Evolutionary conservation across 2,113 vertebrate species (phyloP), one percentile per base, ranked within the genome.

Genomic region (Phyllostomus hastatus): DNA sequence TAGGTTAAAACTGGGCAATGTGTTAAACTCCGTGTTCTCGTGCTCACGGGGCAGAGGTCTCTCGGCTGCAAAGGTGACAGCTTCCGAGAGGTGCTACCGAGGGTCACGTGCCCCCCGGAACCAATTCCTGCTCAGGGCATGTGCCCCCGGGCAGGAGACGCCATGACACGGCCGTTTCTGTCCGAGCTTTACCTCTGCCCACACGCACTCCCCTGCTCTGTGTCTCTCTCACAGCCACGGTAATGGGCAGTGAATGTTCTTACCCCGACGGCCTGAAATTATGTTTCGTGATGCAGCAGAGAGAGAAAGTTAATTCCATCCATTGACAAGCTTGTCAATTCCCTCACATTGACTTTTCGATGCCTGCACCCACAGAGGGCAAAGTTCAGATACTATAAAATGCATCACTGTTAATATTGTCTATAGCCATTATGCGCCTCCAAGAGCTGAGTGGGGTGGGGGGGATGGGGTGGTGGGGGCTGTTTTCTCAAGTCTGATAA

Each of bases 281-380:
- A 95, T 97, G 97, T 96, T 98, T 95, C 97, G 96, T 89, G 93
- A 98, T 94, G 94, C 90, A 93, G 94, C 90, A 97, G 97, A 91
- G 94, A 95, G 96, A 78, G 90, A 81, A 97, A 95, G 97, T 98
- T 97, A 96, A 97, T 98, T 98, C 96, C 92, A 69, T 48, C 98
- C 96, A 97, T 97, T 97, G 98, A 97, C 96, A 95, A 98, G 97
- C 97, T 87, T 97, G 97, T 98, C 98, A 93, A 85, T 98, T 97
- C 97, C 92, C 94, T 95, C 88, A 46, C 90, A 97, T 97, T 98
- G 98, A 97, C 97, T 98, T 98, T 97, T 94, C 76, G 76, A 90
- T 97, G 97, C 48, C 43, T 66, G 57, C 48, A 43, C 46, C 41
- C 88, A 12, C 82, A 83, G 91, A 94, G 81, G 95, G 92, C 97